Conservation (phyloP, 2,888 invertebrate species). For the Acanthococcus lagerstroemiae region DNA sequence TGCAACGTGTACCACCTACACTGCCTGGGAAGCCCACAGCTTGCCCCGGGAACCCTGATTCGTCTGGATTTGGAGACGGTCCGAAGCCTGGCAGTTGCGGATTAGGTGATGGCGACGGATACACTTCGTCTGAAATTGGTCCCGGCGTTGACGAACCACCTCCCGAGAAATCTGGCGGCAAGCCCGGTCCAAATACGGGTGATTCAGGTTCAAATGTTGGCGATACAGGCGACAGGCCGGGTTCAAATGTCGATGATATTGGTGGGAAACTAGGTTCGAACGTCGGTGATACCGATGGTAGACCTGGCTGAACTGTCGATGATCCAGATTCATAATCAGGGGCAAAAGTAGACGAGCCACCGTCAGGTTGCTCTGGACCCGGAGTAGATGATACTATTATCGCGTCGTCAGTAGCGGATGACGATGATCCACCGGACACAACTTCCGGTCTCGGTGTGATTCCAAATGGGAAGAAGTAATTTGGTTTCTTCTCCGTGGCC, state of each 20-base stretch:
- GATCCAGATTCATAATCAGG: too few species aligned
- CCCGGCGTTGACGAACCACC: background rate
- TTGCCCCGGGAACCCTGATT: background rate
- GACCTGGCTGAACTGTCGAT: too few species aligned
- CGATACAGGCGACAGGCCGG: too few species aligned
- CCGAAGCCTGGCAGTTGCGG: background rate
- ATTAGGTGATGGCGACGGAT: background rate
- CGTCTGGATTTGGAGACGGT: background rate
- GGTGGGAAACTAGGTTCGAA: background rate
- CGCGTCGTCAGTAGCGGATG: background rate
- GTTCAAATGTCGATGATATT: too few species aligned
- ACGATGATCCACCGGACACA: background rate
- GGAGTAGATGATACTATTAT: background rate
- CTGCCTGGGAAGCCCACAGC: background rate
- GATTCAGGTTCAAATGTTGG: background rate
- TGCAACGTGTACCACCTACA: background rate
- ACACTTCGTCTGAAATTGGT: background rate
- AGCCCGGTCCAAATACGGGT: background rate
- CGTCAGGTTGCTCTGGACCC: too few species aligned
- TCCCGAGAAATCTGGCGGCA: background rate
- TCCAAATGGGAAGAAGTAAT: background rate
- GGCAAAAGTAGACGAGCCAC: too few species aligned
- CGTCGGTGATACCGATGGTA: too few species aligned
- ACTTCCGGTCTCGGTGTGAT: too few species aligned
- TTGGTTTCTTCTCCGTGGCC: background rate